A percentile compares a stretch with the other conserved stretches of the same genome.
phyloP scores from a whole-genome alignment of 2,888 invertebrate species.

The Dorcus hopei region DNA sequence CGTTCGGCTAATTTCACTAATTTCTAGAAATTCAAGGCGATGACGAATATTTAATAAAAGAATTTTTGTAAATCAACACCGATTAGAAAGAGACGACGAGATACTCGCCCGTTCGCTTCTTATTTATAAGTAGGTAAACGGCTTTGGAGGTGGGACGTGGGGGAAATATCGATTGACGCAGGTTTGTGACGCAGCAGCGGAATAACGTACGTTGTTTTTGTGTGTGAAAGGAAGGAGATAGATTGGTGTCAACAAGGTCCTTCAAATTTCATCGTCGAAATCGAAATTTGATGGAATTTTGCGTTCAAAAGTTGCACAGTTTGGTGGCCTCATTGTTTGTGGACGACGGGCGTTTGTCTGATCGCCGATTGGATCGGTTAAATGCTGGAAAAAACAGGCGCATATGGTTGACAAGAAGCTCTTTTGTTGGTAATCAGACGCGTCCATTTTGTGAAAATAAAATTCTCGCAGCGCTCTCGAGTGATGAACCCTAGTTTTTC shows the following conservation, averaged over 20 bases:
- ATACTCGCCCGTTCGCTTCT: too few relatives aligned
- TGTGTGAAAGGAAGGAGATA: slow-evolving; percentile 15
- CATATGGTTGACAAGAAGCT: slow-evolving; percentile 34
- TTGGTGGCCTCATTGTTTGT: slow-evolving; percentile 23
- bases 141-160: not conserved
- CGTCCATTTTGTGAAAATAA: slow-evolving; percentile 48
- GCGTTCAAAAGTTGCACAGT: slow-evolving; percentile 38
- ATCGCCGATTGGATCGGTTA: not conserved
- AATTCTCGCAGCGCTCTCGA: slow-evolving; percentile 34
- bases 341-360: not conserved
- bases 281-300: slow-evolving; percentile 35
- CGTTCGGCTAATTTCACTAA: too few relatives aligned
- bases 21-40: too few relatives aligned
- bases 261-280: slow-evolving; percentile 15
- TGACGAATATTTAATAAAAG: too few relatives aligned
- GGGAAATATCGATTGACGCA: slow-evolving; percentile 24
- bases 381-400: slow-evolving; percentile 16
- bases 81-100: too few relatives aligned
- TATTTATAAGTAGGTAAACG: not conserved
- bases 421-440: slow-evolving; percentile 40
- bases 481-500: slow-evolving; percentile 30
- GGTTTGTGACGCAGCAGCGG: slow-evolving; percentile 20
- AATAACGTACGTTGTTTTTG: slow-evolving; percentile 11
- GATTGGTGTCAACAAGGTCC: slow-evolving; percentile 16
- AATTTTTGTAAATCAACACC: too few relatives aligned